phyloP scores from a whole-genome alignment of 2,888 invertebrate genomes.

The Drosophila tripunctata region DNA sequence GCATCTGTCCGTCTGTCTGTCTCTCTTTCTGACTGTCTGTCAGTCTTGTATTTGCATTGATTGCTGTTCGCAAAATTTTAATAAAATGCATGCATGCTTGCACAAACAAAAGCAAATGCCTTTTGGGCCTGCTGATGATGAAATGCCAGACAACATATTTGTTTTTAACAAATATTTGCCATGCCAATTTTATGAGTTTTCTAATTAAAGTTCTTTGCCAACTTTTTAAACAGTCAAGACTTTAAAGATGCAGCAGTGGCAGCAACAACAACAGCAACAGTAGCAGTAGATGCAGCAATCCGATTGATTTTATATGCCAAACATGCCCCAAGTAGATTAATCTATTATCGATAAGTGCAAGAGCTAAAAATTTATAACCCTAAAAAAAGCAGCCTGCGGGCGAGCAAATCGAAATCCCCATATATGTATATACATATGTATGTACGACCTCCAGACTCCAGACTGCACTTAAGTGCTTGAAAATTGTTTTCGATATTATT shows the following conservation, averaged over 20 bases:
- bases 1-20: conserved; percentile 12
- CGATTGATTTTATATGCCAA: conserved; percentile 59
- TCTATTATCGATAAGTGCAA: conserved; percentile 81
- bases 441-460: conserved; percentile 68
- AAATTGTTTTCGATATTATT: conserved; percentile 82
- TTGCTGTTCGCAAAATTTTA: conserved; percentile 61
- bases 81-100: conserved; percentile 65
- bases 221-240: neutral
- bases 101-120: conserved; percentile 51
- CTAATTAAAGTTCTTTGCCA: conserved; percentile 54
- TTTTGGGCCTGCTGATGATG: conserved; percentile 40
- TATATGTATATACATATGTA: conserved; percentile 16
- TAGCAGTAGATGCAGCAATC: too few relatives aligned
- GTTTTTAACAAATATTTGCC: conserved; percentile 53
- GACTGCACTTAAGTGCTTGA: conserved; percentile 81
- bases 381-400: conserved; percentile 70
- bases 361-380: conserved; percentile 77
- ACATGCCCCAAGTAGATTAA: conserved; percentile 80
- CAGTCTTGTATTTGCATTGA: conserved; percentile 54
- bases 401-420: conserved; percentile 43
- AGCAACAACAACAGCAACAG: too few relatives aligned
- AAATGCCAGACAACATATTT: conserved; percentile 46
- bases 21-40: neutral
- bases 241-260: conserved; percentile 14
- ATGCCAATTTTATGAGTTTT: conserved; percentile 36